Conservation (phyloP, 23 tunicate genomes). For the Aplidium turbinatum region DNA sequence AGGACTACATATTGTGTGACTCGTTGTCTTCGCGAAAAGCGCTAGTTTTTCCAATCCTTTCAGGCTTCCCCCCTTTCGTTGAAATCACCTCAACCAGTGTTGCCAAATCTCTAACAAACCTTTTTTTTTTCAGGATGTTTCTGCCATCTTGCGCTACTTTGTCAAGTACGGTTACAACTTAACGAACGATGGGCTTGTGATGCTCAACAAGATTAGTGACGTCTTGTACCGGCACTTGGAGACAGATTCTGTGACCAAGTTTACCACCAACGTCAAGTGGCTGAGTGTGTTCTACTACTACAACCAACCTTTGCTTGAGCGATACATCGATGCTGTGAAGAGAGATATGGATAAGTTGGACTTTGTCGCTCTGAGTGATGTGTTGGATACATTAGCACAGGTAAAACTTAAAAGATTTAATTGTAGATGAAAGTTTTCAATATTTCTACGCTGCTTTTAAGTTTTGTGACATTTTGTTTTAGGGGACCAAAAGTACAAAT, state of each 20-base stretch:
- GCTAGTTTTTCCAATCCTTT: too few relatives aligned
- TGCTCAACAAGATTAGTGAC: constrained; percentile 57
- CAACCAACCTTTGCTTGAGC: constrained; percentile 53
- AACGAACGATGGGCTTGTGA: constrained; percentile 29
- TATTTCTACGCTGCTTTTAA: too few relatives aligned
- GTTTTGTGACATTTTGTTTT: too few relatives aligned
- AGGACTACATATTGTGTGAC: too few relatives aligned
- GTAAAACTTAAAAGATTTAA: too few relatives aligned
- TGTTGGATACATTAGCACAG: constrained; percentile 88
- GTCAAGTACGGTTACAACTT: constrained; percentile 88
- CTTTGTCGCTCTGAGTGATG: constrained; percentile 91
- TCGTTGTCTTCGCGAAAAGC: too few relatives aligned
- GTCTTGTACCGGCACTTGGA: constrained; percentile 49
- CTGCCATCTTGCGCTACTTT: constrained; percentile 83
- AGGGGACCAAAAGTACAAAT: not conserved
- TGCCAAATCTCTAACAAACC: too few relatives aligned
- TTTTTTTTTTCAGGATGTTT: constrained; percentile 71
- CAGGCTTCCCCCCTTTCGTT: too few relatives aligned
- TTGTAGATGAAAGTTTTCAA: too few relatives aligned
- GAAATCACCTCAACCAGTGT: too few relatives aligned
- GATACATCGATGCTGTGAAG: constrained; percentile 49
- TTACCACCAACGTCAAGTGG: constrained; percentile 93
- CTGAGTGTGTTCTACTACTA: constrained; percentile 88
- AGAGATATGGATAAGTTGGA: constrained; percentile 72
- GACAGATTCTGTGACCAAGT: constrained; percentile 47